Percentiles rank a stretch among this genome's conserved stretches.
phyloP scores from a whole-genome alignment of 2,113 vertebrate species.

The Eurystomus gularis region DNA sequence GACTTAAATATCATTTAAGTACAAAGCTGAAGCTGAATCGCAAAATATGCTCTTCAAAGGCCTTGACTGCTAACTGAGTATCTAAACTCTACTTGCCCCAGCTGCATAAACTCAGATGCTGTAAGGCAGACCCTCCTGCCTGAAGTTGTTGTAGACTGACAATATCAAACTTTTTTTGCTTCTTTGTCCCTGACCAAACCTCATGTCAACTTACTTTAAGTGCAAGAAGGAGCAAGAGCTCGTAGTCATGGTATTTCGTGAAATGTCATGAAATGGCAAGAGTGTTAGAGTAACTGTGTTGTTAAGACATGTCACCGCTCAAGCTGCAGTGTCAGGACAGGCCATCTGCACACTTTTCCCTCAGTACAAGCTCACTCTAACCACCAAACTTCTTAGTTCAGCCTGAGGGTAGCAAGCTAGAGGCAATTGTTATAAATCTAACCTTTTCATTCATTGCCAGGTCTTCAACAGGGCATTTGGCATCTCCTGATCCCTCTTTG shows the following conservation, averaged over 20 bases:
- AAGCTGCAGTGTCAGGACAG: not conserved
- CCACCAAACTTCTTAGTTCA: not conserved
- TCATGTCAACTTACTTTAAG: not conserved
- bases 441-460: not conserved
- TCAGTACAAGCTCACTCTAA: not conserved
- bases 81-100: not conserved
- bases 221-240: not conserved
- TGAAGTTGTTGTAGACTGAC: not conserved
- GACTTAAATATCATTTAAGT: not conserved
- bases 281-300: not conserved
- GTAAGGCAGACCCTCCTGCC: not conserved
- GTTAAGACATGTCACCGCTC: not conserved
- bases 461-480: not conserved
- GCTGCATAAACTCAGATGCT: not conserved
- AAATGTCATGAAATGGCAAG: not conserved
- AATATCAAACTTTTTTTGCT: not conserved
- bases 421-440: not conserved
- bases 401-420: not conserved
- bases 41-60: not conserved
- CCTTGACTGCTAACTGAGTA: not conserved
- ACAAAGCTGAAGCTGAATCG: not conserved
- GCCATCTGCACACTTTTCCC: accelerated
- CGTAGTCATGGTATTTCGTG: not conserved
- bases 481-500: not conserved
- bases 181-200: not conserved